A percentile compares a stretch with the other conserved stretches of the same genome.
These are phyloP conservation scores for Aspidapion aeneum DNA, from an alignment of 2,888 invertebrate species.

Conservation along the genomic window DNA sequence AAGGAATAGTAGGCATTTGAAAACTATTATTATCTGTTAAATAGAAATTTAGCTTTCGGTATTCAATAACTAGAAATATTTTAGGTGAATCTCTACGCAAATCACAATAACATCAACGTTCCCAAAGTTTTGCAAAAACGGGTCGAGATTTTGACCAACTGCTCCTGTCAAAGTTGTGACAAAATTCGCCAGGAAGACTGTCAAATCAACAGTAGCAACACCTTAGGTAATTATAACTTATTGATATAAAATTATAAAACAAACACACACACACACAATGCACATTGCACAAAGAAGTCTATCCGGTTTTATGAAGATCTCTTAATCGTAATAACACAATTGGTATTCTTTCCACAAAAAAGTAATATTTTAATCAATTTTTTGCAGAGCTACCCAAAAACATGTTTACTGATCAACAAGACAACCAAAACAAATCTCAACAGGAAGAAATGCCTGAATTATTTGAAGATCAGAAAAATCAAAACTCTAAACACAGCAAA, in stretches of 20 bases:
- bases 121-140: conserved; percentile 55
- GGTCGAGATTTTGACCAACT: conserved; percentile 64
- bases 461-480: conserved; percentile 36
- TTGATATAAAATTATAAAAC: too few species aligned
- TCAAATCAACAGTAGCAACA: conserved; percentile 48
- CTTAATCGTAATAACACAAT: too few species aligned
- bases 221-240: too few species aligned
- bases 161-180: conserved; percentile 61
- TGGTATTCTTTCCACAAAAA: too few species aligned
- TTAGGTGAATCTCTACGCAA: conserved; percentile 57
- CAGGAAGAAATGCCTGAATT: conserved; percentile 41
- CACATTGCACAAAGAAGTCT: too few species aligned
- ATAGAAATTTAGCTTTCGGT: too few species aligned
- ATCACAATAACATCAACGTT: conserved; percentile 52
- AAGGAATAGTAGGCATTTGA: too few species aligned
- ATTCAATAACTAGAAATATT: too few species aligned
- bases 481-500: conserved; percentile 36
- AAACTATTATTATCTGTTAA: too few species aligned
- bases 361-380: too few species aligned
- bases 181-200: conserved; percentile 49
- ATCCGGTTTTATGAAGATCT: too few species aligned
- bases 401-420: conserved; percentile 38
- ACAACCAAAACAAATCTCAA: conserved; percentile 27
- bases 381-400: conserved; percentile 48
- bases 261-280: too few species aligned